Evolutionary conservation across 2,888 invertebrate species (phyloP).

Genomic region (Hypolimnas misippus): DNA sequence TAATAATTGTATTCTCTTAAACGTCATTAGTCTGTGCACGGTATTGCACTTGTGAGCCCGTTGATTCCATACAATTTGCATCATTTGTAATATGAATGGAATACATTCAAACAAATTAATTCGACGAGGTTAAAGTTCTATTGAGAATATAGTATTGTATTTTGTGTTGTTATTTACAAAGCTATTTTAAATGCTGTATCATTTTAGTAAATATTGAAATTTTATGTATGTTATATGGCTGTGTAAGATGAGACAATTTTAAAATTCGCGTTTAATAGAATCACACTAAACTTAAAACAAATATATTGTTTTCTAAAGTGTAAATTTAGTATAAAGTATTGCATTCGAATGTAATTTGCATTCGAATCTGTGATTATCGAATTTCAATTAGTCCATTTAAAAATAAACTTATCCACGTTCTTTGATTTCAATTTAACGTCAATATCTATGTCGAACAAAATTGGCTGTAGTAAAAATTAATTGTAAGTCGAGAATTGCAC

Average conservation of each 20-base stretch:
- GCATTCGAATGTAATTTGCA: too few species aligned
- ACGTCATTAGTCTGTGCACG: constrained; percentile 17
- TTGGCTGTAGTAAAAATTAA: too few species aligned
- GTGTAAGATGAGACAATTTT: neutral
- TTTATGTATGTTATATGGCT: neutral
- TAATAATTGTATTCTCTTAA: constrained; percentile 1
- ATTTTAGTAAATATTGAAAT: neutral
- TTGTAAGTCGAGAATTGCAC: too few species aligned
- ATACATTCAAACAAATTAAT: neutral
- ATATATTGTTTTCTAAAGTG: too few species aligned
- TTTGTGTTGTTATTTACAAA: neutral
- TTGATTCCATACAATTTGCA: constrained; percentile 25
- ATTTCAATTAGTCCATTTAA: too few species aligned
- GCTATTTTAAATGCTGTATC: neutral
- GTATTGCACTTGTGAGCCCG: constrained; percentile 16
- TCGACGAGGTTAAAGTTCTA: constrained; percentile 2
- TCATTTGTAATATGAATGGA: constrained; percentile 7
- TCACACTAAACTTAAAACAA: too few species aligned
- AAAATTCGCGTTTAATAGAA: too few species aligned
- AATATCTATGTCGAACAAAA: too few species aligned
- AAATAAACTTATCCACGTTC: too few species aligned
- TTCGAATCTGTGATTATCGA: too few species aligned
- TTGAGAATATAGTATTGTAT: neutral
- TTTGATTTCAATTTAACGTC: too few species aligned
- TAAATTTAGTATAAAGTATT: too few species aligned